phyloP scores from a whole-genome alignment of 2,113 vertebrate species.

The Pelobates fuscus region DNA sequence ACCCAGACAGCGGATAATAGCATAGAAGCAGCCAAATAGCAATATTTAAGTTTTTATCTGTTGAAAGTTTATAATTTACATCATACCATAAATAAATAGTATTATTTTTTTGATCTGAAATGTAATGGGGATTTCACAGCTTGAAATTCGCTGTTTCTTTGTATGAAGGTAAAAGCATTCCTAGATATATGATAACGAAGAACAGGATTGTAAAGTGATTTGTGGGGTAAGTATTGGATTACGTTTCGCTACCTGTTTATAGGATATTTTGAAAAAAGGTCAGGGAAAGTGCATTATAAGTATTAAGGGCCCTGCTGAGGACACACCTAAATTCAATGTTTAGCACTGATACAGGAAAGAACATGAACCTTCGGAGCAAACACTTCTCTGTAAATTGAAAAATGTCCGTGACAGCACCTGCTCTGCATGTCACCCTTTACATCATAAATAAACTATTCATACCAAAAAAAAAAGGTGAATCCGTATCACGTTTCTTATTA shows the following conservation, averaged over 20 bases:
- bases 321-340: constrained; percentile 64
- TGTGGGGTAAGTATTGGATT: constrained; percentile 58
- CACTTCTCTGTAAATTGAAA: neutral
- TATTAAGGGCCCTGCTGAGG: constrained; percentile 62
- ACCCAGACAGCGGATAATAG: no score
- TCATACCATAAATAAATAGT: neutral
- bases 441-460: no score
- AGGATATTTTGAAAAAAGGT: constrained; percentile 70
- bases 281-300: constrained; percentile 70
- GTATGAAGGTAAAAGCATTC: constrained; percentile 60
- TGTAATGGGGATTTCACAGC: neutral
- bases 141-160: constrained; percentile 33
- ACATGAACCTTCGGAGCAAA: constrained; percentile 60
- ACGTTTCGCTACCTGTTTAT: constrained; percentile 59
- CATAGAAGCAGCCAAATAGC: neutral
- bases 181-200: constrained; percentile 53
- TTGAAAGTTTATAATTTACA: neutral
- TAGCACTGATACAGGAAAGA: constrained; percentile 67
- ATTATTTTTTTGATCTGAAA: neutral
- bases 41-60: neutral
- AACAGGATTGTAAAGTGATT: constrained; percentile 42
- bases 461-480: no score
- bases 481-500: no score
- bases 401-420: neutral
- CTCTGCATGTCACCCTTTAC: neutral